Conservation (phyloP, 2,113 vertebrate species). For the Ginglymostoma cirratum region DNA sequence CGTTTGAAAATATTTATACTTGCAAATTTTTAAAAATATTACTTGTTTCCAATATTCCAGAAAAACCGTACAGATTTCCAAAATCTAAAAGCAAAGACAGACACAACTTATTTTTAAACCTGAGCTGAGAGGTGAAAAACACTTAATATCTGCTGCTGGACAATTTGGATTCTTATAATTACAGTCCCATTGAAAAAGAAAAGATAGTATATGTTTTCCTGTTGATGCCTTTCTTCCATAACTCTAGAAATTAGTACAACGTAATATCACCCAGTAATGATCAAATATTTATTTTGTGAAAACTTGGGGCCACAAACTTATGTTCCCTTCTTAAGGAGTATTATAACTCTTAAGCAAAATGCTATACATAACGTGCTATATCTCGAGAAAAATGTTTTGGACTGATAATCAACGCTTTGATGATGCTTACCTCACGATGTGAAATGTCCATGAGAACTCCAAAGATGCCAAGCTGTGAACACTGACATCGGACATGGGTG, state of each 20-base stretch:
- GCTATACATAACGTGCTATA: neutral
- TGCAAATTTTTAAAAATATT: constrained; percentile 1
- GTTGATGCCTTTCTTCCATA: neutral
- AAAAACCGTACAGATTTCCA: neutral
- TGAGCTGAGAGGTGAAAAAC: neutral
- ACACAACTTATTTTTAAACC: neutral
- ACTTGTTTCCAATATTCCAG: neutral
- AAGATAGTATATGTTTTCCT: neutral
- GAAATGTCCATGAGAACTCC: constrained; percentile 96
- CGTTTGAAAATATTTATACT: neutral
- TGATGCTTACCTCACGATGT: constrained; percentile 78
- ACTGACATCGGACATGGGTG: constrained; percentile 91
- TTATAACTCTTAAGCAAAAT: no score
- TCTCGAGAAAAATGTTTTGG: neutral
- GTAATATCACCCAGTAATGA: neutral
- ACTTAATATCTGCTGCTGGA: neutral
- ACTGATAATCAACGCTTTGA: neutral
- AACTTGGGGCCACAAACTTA: neutral
- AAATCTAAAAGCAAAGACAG: neutral
- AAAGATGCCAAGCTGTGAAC: constrained; percentile 85
- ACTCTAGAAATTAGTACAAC: neutral
- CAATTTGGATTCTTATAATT: neutral
- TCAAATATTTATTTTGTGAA: neutral
- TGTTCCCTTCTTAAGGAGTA: neutral
- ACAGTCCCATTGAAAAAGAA: neutral